Base-by-base conservation (phyloP, 2,888 invertebrate species). In the Lasiommata megera region DNA sequence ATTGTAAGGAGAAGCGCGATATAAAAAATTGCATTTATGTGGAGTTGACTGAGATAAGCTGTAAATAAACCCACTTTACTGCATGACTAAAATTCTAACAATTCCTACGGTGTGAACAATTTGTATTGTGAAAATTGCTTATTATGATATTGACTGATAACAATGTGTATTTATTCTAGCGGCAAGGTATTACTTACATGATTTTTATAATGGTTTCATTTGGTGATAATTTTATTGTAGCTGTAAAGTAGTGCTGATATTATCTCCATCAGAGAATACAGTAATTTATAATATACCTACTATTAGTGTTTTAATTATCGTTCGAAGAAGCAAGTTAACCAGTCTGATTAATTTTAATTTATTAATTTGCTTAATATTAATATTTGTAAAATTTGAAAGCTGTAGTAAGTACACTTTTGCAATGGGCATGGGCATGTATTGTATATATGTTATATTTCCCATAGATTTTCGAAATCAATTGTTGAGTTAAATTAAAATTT, bases 161-260 rank as follows among this genome's bases (percentile, higher is more conserved):
- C 66, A 67, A 88, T 88, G 88, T 72, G 75, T 79, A 79, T 73
- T 23, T 23, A 23, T 23, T 23, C 23, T 23, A 23, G 23, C 5
- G 23, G 2, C 23, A 2, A 23, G 23, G 23, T 23, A 23, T 23
- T 23, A 23, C 23, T 2, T 23, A 23, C n/a, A n/a, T n/a, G n/a
- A n/a, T 23, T 23, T 23, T 23, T 23, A 23, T 23, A 23, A 5
- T 23, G 5, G 23, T 23, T 23, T 23, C 23, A 23, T 23, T 23
- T 23, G n/a, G n/a, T n/a, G n/a, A n/a, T n/a, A n/a, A n/a, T n/a
- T n/a, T n/a, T n/a, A n/a, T n/a, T n/a, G n/a, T n/a, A n/a, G n/a
- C n/a, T n/a, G n/a, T n/a, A n/a, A n/a, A n/a, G n/a, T n/a, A n/a
- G n/a, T n/a, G n/a, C n/a, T n/a, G n/a, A n/a, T n/a, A n/a, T n/a